Evolutionary conservation across 1,140 invertebrate species (phyloP), one percentile per base, ranked within the genome.

Genomic region (Drosophila burlai): DNA sequence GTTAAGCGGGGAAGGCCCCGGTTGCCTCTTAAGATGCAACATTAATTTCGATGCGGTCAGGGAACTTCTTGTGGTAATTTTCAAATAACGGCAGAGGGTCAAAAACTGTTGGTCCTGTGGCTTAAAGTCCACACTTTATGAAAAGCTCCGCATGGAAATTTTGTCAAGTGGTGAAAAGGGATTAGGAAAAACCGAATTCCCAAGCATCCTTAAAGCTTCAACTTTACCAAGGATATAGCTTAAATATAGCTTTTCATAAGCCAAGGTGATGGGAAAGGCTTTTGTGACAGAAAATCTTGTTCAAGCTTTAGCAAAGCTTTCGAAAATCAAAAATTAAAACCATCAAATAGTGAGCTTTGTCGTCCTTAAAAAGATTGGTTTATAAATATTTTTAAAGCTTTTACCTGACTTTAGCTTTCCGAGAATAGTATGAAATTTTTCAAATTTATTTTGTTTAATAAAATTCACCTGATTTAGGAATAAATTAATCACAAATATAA

Each of bases 41-140:
- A 73, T 72, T 68, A 60, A 73, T 50, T 60, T 72, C 29, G 16
- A 16, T 60, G 45, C 24, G 69, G 67, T 73, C 69, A 72, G 31
- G 31, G 31, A 72, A 60, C 66, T 43, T 43, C 26, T 29, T 60
- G 54, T 26, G 29, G 38, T 46, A 31, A 50, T 46, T 55, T 67
- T 71, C 47, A 54, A 54, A 71, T 46, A 26, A 10, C 13, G 4
- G 11, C 6, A 10, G 11, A n/a, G 15, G 29, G 5, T 21, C 40
- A 34, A 36, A 36, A 43, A 29, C 52, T 5, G 36, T 72, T 36
- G 21, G 36, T 43, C 46, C 4, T 16, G 40, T 40, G 52, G 45
- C 55, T 72, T 52, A 43, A 72, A 11, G 38, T 73, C 38, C 46
- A 52, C 54, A 40, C 15, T 45, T 34, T 36, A 18, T 26, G 16